Evolutionary conservation across 2,888 invertebrate genomes (phyloP), one percentile per base, ranked within the genome.

Genomic region (Cactoblastis cactorum): DNA sequence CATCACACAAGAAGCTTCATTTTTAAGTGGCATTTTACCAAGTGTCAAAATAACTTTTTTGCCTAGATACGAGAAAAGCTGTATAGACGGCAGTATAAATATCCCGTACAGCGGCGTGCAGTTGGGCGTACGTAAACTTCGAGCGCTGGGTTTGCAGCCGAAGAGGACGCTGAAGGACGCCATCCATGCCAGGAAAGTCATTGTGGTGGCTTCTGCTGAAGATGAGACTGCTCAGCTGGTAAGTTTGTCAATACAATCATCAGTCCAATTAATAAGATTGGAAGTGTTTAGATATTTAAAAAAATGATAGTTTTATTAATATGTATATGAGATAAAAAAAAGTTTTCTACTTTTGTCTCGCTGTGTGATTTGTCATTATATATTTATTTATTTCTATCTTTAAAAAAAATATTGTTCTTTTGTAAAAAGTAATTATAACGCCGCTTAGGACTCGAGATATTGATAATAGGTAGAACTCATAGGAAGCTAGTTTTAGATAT

Each of bases 31-130:
- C 3, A 32, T 39, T 45, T 38, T 15, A 46, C 24, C 9, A 28
- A 52, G 18, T 45, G 48, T 18, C 50, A 33, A n/a, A 60, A 50
- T 9, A 53, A 54, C 12, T 45, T 55, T 58, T 46, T 35, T 41
- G 65, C 67, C 33, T 61, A 96, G 96, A 66, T 98, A 92, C 76
- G 93, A 94, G 54, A 93, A 95, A 63, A 95, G 95, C 50, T 93
- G 95, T 55, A 92, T 98, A 50, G 92, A 93, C 11, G 93, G 93
- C 46, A 97, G 97, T 76, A 92, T 97, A 48, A 98, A 97, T 83
- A 94, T 98, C 69, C 97, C 98, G 2, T 96, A 95, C 81, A 94
- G 94, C 41, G 93, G 94, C 14, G 94, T 97, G 0, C 93, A 93
- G 55, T 87, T 95, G 47, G 93, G 93, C 0, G 93, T 93, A 56